Conservation (phyloP, 2,113 vertebrate species). For the Lophochroa leadbeateri region DNA sequence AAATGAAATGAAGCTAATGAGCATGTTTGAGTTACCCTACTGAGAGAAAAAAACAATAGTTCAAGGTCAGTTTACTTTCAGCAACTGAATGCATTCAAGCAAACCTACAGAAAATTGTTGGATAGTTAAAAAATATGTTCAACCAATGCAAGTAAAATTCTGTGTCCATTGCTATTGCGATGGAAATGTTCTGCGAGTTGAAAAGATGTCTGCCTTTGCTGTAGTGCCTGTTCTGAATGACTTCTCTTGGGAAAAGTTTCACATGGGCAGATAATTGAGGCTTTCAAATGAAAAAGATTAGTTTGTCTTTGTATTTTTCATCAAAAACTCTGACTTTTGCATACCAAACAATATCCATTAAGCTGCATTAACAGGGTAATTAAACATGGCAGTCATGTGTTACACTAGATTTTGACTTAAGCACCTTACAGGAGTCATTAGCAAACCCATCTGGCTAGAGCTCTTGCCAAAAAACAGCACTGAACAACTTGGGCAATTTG, state of each 20-base stretch:
- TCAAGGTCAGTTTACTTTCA: background rate
- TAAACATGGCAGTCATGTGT: conserved; percentile 52
- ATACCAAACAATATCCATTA: background rate
- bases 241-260: background rate
- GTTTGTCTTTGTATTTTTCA: background rate
- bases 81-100: background rate
- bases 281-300: background rate
- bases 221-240: background rate
- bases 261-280: background rate
- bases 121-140: background rate
- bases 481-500: background rate
- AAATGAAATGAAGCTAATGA: background rate
- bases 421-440: conserved; percentile 62
- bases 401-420: conserved; percentile 33
- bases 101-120: background rate
- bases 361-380: conserved; percentile 43
- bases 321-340: background rate
- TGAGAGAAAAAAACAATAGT: background rate
- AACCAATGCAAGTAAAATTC: background rate
- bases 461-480: conserved; percentile 40
- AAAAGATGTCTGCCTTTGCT: background rate
- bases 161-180: background rate
- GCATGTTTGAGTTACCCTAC: background rate
- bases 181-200: background rate
- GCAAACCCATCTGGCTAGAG: conserved; percentile 56